Percentiles rank a stretch among this genome's conserved stretches.
Conservation (phyloP, 2,888 invertebrate genomes). For the Microctonus aethiopoides region DNA sequence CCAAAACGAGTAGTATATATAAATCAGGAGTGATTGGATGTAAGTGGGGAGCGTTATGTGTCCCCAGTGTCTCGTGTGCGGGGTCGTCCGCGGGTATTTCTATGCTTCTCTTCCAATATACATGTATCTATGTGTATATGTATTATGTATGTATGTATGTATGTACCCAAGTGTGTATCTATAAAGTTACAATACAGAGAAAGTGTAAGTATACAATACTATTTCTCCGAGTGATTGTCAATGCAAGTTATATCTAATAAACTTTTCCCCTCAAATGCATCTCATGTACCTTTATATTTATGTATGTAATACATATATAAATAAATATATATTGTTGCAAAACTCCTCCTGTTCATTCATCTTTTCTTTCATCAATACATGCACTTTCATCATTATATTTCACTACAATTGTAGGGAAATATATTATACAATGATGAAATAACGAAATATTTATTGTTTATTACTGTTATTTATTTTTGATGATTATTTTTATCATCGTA, state of each 20-base stretch:
- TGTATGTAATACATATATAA: background rate
- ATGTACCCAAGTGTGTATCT: background rate
- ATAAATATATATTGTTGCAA: background rate
- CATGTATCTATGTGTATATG: background rate
- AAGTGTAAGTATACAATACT: background rate
- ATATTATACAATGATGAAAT: too few relatives aligned
- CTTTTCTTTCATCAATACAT: too few relatives aligned
- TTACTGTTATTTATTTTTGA: too few relatives aligned
- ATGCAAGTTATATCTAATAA: background rate
- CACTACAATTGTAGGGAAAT: too few relatives aligned
- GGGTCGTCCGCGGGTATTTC: conserved; percentile 56
- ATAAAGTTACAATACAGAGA: background rate
- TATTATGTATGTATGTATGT: background rate
- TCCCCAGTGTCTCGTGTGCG: conserved; percentile 66
- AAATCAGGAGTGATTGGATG: conserved; percentile 68
- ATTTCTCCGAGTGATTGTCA: background rate
- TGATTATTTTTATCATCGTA: too few relatives aligned
- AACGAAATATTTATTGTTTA: too few relatives aligned
- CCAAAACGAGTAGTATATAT: conserved; percentile 67
- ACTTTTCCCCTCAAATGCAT: background rate
- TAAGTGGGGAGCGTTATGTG: conserved; percentile 67
- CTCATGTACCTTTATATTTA: background rate
- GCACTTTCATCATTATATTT: too few relatives aligned
- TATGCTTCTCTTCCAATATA: conserved; percentile 25
- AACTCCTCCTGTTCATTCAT: too few relatives aligned